These are phyloP conservation scores for Probosciger aterrimus DNA, from an alignment of 2,113 vertebrate genomes.

Conservation along the genomic window DNA sequence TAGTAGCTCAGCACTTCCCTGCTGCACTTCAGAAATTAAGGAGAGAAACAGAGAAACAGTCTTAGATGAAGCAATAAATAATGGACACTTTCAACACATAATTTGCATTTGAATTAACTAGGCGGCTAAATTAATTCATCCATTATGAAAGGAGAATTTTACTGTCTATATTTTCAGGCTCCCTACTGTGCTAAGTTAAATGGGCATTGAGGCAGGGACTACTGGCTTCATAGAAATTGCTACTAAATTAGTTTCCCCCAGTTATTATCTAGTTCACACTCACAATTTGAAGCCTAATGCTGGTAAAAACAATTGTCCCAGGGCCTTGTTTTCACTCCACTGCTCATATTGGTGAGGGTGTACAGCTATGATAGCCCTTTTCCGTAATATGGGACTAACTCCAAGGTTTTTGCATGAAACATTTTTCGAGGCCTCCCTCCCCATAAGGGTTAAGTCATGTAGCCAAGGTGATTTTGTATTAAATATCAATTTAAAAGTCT, in stretches of 20 bases:
- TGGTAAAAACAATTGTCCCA: neutral
- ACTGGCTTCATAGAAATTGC: neutral
- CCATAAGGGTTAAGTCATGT: neutral
- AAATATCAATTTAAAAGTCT: neutral
- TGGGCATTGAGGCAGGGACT: neutral
- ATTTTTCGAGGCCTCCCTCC: neutral
- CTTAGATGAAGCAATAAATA: conserved; percentile 62
- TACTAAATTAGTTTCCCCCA: conserved; percentile 11
- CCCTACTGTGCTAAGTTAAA: conserved; percentile 32
- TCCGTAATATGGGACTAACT: neutral
- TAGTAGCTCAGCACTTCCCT: conserved; percentile 29
- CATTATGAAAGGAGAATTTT: conserved; percentile 54
- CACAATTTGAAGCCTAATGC: neutral
- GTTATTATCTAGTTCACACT: neutral
- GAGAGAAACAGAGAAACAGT: conserved; percentile 24
- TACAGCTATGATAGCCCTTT: neutral
- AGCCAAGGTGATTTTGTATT: neutral
- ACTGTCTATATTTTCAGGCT: conserved; percentile 42
- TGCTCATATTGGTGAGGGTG: neutral
- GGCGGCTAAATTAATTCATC: conserved; percentile 57
- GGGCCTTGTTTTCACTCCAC: neutral
- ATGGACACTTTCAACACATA: conserved; percentile 45
- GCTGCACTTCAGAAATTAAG: conserved; percentile 19
- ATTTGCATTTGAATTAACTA: conserved; percentile 65
- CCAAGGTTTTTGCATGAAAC: neutral